Percentiles rank a stretch among this genome's conserved stretches.
These are phyloP conservation scores for Hoplostethus mediterraneus DNA, from an alignment of 2,797 vertebrate species.

Conservation along the genomic window DNA sequence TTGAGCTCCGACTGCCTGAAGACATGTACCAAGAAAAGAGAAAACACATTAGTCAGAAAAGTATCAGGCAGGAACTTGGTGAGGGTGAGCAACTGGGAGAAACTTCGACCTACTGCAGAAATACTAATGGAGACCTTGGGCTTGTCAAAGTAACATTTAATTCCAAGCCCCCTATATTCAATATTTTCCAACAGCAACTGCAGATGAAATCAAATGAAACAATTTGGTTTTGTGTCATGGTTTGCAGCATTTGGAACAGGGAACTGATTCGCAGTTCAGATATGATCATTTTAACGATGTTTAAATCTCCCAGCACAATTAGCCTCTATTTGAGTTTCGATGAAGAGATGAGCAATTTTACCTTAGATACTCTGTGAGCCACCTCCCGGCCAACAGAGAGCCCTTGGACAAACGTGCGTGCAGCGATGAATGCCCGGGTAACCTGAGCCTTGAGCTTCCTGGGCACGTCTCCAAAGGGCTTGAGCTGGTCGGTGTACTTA, in stretches of 20 bases:
- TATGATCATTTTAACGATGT: background rate
- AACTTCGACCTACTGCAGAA: constrained; percentile 29
- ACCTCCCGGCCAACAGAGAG: constrained; percentile 96
- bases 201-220: background rate
- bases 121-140: constrained; percentile 28
- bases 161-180: constrained; percentile 16
- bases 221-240: background rate
- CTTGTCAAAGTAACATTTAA: constrained; percentile 22
- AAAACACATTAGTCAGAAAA: constrained; percentile 35
- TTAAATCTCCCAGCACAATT: background rate
- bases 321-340: constrained; percentile 2
- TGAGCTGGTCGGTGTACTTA: constrained; percentile 97
- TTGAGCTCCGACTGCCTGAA: constrained; percentile 45
- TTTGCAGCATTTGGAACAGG: constrained; percentile 10
- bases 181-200: constrained; percentile 14
- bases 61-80: constrained; percentile 35
- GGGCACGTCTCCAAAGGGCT: constrained; percentile 97
- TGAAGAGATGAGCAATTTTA: constrained; percentile 75
- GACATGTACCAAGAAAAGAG: constrained; percentile 34
- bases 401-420: constrained; percentile 97
- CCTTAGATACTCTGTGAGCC: constrained; percentile 96
- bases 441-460: constrained; percentile 96
- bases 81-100: constrained; percentile 17
- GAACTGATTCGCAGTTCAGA: background rate
- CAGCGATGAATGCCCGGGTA: constrained; percentile 94